Evolutionary conservation across 53 echinoderm and acorn worm genomes (phyloP).

Genomic region (Astropecten irregularis): DNA sequence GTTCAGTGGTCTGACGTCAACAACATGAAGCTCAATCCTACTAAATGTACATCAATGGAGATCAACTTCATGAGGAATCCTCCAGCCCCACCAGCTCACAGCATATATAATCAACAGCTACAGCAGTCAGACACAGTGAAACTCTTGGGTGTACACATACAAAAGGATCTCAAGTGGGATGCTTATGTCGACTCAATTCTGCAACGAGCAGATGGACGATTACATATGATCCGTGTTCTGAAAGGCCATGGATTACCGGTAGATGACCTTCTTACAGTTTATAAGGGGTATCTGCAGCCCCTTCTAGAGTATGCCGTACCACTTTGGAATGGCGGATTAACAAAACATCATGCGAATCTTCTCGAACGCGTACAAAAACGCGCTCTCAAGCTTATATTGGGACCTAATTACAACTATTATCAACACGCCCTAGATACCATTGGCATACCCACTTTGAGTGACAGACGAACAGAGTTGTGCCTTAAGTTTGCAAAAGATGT

Average conservation of each 20-base stretch:
- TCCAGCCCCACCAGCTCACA: background rate
- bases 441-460: background rate
- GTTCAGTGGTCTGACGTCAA: background rate
- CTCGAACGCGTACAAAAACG: background rate
- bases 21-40: background rate
- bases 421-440: background rate
- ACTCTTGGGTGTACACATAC: background rate
- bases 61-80: background rate
- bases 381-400: background rate
- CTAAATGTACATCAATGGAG: background rate
- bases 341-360: background rate
- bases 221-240: slow-evolving; percentile 5
- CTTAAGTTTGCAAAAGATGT: background rate
- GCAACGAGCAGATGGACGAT: background rate
- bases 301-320: slow-evolving; percentile 10
- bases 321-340: background rate
- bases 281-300: slow-evolving; percentile 10
- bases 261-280: background rate
- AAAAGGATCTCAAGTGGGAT: slow-evolving; percentile 32
- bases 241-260: background rate
- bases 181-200: background rate
- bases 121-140: slow-evolving; percentile 12
- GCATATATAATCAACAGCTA: background rate
- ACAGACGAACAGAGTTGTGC: background rate
- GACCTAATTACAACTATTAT: background rate